A percentile compares a stretch with the other conserved stretches of the same genome.
Evolutionary conservation across 2,113 vertebrate genomes (phyloP).

Genomic region (Lathamus discolor): DNA sequence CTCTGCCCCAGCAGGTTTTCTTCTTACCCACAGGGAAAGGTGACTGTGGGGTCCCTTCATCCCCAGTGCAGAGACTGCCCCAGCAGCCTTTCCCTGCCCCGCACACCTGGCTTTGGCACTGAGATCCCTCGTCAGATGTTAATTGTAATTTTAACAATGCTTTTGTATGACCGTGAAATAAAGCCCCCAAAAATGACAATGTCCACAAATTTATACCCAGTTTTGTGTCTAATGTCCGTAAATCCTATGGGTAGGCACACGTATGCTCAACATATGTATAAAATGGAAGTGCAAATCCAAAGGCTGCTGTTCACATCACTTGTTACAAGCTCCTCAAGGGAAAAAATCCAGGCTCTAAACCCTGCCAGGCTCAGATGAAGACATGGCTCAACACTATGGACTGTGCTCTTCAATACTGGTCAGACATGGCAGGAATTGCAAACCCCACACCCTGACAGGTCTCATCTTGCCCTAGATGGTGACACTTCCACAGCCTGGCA

Average conservation of each 20-base stretch:
- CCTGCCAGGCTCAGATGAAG: not conserved
- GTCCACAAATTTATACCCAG: rapidly evolving
- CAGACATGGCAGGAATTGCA: not conserved
- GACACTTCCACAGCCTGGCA: not conserved
- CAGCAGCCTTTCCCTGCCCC: not conserved
- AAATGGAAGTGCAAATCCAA: rapidly evolving
- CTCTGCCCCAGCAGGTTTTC: not conserved
- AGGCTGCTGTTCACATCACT: not conserved
- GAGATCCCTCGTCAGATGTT: not conserved
- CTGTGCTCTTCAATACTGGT: not conserved
- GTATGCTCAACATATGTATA: rapidly evolving
- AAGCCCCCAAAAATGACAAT: rapidly evolving
- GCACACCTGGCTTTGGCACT: rapidly evolving
- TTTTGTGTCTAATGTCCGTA: rapidly evolving
- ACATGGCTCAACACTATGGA: not conserved
- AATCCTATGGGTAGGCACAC: rapidly evolving
- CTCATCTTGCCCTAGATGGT: rapidly evolving
- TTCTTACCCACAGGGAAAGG: not conserved
- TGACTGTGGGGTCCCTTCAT: not conserved
- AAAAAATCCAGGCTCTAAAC: not conserved
- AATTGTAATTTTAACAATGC: not conserved
- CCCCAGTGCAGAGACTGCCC: rapidly evolving
- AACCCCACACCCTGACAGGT: rapidly evolving
- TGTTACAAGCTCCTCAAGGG: not conserved
- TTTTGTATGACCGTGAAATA: rapidly evolving